Conservation (phyloP, 2,797 vertebrate species). For the Pelodytes ibericus region DNA sequence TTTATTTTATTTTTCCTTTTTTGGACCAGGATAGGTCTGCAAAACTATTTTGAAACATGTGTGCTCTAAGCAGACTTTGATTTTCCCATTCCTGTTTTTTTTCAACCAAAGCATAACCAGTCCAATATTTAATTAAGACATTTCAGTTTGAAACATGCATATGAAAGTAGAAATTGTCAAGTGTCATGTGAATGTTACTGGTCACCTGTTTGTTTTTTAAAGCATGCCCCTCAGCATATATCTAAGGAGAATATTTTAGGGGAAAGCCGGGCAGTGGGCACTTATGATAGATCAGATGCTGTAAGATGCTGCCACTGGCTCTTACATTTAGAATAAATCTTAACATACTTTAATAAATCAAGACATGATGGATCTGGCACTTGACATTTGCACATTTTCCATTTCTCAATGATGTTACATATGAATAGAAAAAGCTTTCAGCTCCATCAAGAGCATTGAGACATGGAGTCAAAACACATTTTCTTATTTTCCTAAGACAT, state of each 20-base stretch:
- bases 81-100: neutral
- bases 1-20: too few relatives aligned
- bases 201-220: slow-evolving; percentile 22
- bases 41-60: slow-evolving; percentile 1
- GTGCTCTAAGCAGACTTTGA: neutral
- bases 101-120: slow-evolving; percentile 2
- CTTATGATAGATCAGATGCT: slow-evolving; percentile 21
- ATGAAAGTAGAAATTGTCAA: slow-evolving; percentile 14
- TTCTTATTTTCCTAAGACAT: slow-evolving; percentile 58
- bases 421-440: slow-evolving; percentile 58
- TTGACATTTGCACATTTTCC: slow-evolving; percentile 68
- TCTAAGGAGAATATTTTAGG: neutral
- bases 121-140: slow-evolving; percentile 11
- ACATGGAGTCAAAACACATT: slow-evolving; percentile 57
- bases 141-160: slow-evolving; percentile 22
- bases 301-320: neutral
- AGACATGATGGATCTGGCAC: slow-evolving; percentile 55
- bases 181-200: neutral
- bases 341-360: slow-evolving; percentile 62
- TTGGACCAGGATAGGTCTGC: neutral
- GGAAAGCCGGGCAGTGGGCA: slow-evolving; percentile 11
- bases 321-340: slow-evolving; percentile 42
- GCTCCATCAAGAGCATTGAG: slow-evolving; percentile 59
- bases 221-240: neutral
- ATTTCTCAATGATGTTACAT: slow-evolving; percentile 63